Evolutionary conservation across 2,888 invertebrate genomes (phyloP).

Genomic region (Eueremaeus valkanovi): DNA sequence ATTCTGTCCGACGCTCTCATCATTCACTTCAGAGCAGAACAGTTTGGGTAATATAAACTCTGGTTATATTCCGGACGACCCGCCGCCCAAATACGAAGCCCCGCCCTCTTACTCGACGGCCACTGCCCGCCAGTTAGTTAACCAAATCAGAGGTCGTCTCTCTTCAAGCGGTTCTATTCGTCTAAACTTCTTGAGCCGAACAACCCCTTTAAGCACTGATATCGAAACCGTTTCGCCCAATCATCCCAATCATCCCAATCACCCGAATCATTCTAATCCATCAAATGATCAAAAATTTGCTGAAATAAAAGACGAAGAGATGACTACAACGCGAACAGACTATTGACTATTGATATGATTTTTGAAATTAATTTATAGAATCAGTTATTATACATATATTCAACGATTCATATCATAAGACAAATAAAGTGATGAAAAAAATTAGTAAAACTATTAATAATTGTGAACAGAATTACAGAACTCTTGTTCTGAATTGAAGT

Average conservation of each 20-base stretch:
- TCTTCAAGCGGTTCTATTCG: conserved; percentile 14
- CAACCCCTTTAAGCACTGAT: background rate
- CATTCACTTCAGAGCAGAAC: background rate
- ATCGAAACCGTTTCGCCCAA: background rate
- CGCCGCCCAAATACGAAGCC: conserved; percentile 88
- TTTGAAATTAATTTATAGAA: too few species aligned
- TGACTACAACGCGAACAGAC: background rate
- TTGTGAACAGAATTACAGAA: too few species aligned
- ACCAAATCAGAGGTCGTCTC: conserved; percentile 40
- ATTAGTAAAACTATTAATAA: too few species aligned
- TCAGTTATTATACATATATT: too few species aligned
- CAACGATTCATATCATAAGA: too few species aligned
- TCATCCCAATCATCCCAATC: background rate
- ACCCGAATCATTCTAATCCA: background rate
- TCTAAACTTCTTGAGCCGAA: conserved; percentile 8
- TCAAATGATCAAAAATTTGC: background rate
- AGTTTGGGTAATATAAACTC: conserved; percentile 43
- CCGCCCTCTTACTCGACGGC: conserved; percentile 89
- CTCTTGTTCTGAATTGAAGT: too few species aligned
- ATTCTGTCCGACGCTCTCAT: conserved; percentile 31
- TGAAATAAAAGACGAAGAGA: background rate
- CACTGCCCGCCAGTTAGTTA: conserved; percentile 60
- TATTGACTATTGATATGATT: too few species aligned
- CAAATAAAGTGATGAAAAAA: too few species aligned
- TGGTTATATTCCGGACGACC: conserved; percentile 57